Base-by-base conservation (phyloP, 2,797 vertebrate species). In the Hyperoplus lanceolatus region DNA sequence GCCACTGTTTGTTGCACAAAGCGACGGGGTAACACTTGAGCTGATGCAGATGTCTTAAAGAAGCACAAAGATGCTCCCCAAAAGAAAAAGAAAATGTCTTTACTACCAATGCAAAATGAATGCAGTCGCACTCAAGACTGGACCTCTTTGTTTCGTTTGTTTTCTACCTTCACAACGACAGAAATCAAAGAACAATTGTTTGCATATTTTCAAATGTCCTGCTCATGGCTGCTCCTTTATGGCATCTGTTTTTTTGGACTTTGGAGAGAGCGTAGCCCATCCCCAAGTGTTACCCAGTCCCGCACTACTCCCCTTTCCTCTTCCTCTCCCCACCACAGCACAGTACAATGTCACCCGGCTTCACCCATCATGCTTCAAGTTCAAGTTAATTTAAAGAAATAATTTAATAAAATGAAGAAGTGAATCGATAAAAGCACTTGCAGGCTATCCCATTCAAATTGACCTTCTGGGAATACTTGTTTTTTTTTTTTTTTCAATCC, bases 261-360 rank as follows among this genome's bases (percentile, higher is more conserved):
- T 51, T 60, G 79, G 58, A 64, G 58, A 79, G 51, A 29, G 29
- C 29, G 29, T 29, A 29, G 76, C 77, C 69, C 69, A 48, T 88
- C 82, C 88, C 82, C 88, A 88, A 89, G 90, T 88, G 91, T 92
- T 87, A 81, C 90, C 90, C 85, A 82, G 21, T n/a, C 60, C 75
- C 68, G 64, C 88, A 67, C 78, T 48, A 29, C 29, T 29, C 29
- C 78, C 82, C 72, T 66, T 53, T 81, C 15, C 57, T 59, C 59
- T 67, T 83, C 70, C 71, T 29, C 29, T 29, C 29, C 29, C 29
- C 29, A 29, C 78, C 77, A 65, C 82, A 72, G 84, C 69, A 50
- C 73, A 59, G 70, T 68, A 29, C 29, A 29, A 29, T 82, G 87
- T 65, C 73, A 55, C 81, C 83, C 75, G 81, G 81, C 89, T 90